These are phyloP conservation scores for Automeris io DNA, from an alignment of 2,888 invertebrate genomes.

Conservation along the genomic window DNA sequence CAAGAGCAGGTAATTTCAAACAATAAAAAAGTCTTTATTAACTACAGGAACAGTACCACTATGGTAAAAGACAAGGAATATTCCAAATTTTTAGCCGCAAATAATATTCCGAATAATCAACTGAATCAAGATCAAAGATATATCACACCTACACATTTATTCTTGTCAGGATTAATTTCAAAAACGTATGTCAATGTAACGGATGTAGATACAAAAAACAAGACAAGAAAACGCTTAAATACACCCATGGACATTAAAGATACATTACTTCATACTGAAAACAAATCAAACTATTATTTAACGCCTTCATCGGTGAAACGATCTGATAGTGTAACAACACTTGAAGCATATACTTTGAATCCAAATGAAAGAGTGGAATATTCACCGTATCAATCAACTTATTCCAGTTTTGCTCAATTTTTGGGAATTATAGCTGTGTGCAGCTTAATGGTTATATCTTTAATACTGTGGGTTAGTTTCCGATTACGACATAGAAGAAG, in stretches of 20 bases:
- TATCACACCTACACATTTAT: conserved; percentile 25
- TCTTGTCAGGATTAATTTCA: conserved; percentile 23
- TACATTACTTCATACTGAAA: conserved; percentile 16
- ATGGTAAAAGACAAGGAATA: conserved; percentile 43
- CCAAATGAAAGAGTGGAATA: conserved; percentile 53
- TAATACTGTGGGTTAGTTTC: conserved; percentile 72
- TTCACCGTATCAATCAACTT: conserved; percentile 52
- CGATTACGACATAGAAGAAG: conserved; percentile 57
- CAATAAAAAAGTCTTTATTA: conserved; percentile 39
- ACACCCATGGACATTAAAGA: conserved; percentile 43
- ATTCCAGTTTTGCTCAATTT: conserved; percentile 53
- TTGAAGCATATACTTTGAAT: conserved; percentile 34
- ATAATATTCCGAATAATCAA: conserved; percentile 50
- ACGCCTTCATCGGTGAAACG: conserved; percentile 23
- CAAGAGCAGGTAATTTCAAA: conserved; percentile 23
- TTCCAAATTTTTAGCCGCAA: conserved; percentile 52
- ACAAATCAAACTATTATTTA: conserved; percentile 14
- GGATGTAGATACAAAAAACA: conserved; percentile 29
- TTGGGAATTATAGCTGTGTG: conserved; percentile 77
- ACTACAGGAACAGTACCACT: conserved; percentile 45
- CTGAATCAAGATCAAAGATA: conserved; percentile 46
- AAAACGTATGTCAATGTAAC: conserved; percentile 28
- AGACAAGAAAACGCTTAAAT: conserved; percentile 54
- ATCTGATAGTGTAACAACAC: conserved; percentile 29
- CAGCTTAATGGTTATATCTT: conserved; percentile 71